Percentiles rank a stretch among this genome's conserved stretches.
These are phyloP conservation scores for Drosophila virilis DNA, from an alignment of 1,140 invertebrate species.

Conservation along the genomic window DNA sequence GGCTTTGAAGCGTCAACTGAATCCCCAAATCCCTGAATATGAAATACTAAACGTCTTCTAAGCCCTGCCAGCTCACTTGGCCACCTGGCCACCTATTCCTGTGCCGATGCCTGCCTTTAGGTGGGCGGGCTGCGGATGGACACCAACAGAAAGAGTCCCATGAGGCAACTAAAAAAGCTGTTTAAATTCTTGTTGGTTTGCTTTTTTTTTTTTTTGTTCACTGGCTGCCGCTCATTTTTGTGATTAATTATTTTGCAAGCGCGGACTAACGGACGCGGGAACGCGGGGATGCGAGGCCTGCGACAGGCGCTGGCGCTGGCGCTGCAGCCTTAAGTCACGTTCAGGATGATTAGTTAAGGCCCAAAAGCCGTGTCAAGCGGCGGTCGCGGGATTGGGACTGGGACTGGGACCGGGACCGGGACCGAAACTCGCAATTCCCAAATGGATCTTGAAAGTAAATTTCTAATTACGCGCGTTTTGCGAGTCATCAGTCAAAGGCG, in stretches of 20 bases:
- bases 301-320: constrained; percentile 33
- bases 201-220: constrained; percentile 30
- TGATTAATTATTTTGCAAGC: constrained; percentile 83
- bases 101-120: constrained; percentile 3
- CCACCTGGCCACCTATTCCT: constrained; percentile 58
- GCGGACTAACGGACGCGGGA: constrained; percentile 27
- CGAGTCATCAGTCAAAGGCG: constrained; percentile 79
- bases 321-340: constrained; percentile 72
- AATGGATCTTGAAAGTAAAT: constrained; percentile 83
- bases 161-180: constrained; percentile 81
- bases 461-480: constrained; percentile 81
- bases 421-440: constrained; percentile 67
- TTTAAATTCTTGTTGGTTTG: constrained; percentile 69
- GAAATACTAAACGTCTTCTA: constrained; percentile 79
- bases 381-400: constrained; percentile 47
- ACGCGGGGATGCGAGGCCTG: constrained; percentile 4
- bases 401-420: constrained; percentile 4
- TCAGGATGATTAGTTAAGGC: constrained; percentile 80
- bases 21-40: constrained; percentile 83
- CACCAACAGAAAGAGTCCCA: constrained; percentile 72
- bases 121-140: constrained; percentile 1
- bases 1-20: constrained; percentile 67
- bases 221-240: constrained; percentile 64
- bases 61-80: constrained; percentile 58
- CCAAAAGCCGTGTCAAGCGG: constrained; percentile 69